phyloP scores from a whole-genome alignment of 2,888 invertebrate species.

The Linnaemya vulpina region DNA sequence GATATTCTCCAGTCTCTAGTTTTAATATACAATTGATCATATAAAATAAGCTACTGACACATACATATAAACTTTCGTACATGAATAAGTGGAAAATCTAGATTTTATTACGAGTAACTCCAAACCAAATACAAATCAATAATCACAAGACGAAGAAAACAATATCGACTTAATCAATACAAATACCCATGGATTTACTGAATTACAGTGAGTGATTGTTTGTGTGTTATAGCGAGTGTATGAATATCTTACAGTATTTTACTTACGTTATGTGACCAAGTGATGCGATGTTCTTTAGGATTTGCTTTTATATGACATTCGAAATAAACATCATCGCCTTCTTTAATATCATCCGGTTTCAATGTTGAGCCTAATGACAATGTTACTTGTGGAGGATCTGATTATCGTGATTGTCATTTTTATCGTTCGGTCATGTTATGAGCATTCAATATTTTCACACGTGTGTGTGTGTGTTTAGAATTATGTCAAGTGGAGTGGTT shows the following conservation, averaged over 20 bases:
- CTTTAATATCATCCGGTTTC: slow-evolving; percentile 90
- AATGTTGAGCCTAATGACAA: slow-evolving; percentile 89
- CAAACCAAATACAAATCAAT: slow-evolving; percentile 1
- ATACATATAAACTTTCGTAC: not conserved
- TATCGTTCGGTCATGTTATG: slow-evolving; percentile 43
- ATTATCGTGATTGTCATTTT: slow-evolving; percentile 72
- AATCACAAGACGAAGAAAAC: not conserved
- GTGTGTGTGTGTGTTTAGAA: not conserved
- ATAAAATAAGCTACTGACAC: too few species aligned
- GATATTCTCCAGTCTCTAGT: too few species aligned
- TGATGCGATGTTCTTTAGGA: slow-evolving; percentile 89
- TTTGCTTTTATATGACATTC: slow-evolving; percentile 91
- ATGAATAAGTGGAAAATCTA: not conserved
- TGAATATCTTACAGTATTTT: slow-evolving; percentile 48
- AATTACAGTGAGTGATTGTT: not conserved
- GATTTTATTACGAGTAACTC: slow-evolving; percentile 4
- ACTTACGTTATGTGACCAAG: slow-evolving; percentile 91
- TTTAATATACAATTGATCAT: too few species aligned
- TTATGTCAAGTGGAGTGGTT: slow-evolving; percentile 14
- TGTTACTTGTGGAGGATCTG: slow-evolving; percentile 89
- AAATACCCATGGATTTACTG: not conserved
- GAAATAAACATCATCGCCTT: slow-evolving; percentile 91
- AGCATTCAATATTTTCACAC: not conserved
- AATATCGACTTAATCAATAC: slow-evolving; percentile 7
- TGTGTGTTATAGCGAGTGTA: not conserved